Percentiles rank a stretch among this genome's conserved stretches.
These are phyloP conservation scores for Anser brachyrhynchus DNA, from an alignment of 2,113 vertebrate species.

Conservation along the genomic window DNA sequence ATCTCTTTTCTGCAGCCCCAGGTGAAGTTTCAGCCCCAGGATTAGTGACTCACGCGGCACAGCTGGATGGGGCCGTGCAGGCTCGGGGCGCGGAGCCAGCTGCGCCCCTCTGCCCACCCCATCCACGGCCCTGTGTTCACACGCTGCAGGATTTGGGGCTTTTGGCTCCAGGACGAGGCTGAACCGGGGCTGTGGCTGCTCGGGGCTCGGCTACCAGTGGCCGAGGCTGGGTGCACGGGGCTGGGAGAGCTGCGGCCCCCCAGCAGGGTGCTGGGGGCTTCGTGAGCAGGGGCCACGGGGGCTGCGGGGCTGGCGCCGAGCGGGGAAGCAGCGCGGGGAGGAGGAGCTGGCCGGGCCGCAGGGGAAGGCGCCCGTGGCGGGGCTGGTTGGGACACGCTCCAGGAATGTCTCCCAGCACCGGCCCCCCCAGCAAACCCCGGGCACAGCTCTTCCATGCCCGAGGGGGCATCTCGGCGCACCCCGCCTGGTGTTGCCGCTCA, in stretches of 20 bases:
- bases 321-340: not conserved
- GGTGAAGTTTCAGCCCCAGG: not conserved
- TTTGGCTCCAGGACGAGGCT: too few relatives aligned
- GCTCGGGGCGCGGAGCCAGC: not conserved
- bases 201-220: not conserved
- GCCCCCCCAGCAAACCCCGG: not conserved
- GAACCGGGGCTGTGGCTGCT: too few relatives aligned
- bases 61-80: not conserved
- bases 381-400: constrained; percentile 5
- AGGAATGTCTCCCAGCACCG: constrained; percentile 49
- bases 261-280: too few relatives aligned
- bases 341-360: not conserved
- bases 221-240: not conserved
- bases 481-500: not conserved
- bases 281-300: not conserved
- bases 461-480: not conserved
- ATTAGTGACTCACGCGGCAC: not conserved
- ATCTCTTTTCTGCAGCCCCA: not conserved
- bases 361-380: not conserved
- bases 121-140: too few relatives aligned
- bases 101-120: not conserved
- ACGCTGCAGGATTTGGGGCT: too few relatives aligned
- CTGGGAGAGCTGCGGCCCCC: not conserved
- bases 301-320: not conserved
- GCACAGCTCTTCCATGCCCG: not conserved